Base-by-base conservation (phyloP, 2,113 vertebrate species). In the Cynoglossus semilaevis region DNA sequence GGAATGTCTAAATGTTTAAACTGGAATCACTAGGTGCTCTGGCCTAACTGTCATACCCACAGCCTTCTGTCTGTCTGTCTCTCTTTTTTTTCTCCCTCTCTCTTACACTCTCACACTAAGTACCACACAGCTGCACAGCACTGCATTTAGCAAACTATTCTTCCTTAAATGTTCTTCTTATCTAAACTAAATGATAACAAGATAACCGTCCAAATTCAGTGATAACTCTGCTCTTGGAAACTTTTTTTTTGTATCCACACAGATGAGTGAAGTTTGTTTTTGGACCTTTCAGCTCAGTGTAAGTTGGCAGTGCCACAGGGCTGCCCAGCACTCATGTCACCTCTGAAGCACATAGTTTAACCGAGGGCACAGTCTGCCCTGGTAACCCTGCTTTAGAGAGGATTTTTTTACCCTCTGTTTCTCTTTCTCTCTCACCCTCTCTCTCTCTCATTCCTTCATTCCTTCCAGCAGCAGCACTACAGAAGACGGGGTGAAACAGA, bases 1-100 rank as follows among this genome's bases (percentile, higher is more conserved):
- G 80, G 82, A 87, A 88, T 89, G 82, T 88, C 76, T 61, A 74
- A 88, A 84, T 86, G 76, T 88, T 86, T 87, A 82, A 86, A 87
- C 72, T 87, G 66, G 63, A 78, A 82, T 74, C 80, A 77, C 62
- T 67, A 67, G 67, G 77, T 81, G 64, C 66, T 79, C 71, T 71
- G 69, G 65, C 58, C 60, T 46, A 8, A 60, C 66, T 78, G 68
- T 74, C 76, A 69, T 50, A 55, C 63, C 17, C 52, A 41, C 11
- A 29, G 22, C 22, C 22, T 29, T 29, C 22, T 29, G 22, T 29
- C 22, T 29, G 22, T 29, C 22, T 29, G 22, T 29, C 22, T 29
- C 3, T 29, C 22, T 29, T 29, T 2, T 29, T 2, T 29, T 9
- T 41, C 38, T 13, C 38, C 5, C 47, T 41, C 14, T n/a, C 41